Conservation (phyloP, 2,888 invertebrate genomes). For the Poecilobothrus nobilitatus region DNA sequence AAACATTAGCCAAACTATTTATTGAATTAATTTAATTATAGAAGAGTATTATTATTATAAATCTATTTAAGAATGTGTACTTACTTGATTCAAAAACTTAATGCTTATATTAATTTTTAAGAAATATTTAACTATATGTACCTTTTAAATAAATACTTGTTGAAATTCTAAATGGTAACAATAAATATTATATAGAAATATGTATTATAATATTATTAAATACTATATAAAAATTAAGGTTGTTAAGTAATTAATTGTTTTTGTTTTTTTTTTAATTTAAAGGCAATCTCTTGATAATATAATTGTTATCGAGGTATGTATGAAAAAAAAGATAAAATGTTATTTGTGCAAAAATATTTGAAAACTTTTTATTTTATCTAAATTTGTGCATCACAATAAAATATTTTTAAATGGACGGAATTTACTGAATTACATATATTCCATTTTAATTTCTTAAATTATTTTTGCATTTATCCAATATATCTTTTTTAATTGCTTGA, state of each 20-base stretch:
- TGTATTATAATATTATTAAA: too few relatives aligned
- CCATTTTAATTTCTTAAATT: slow-evolving; percentile 57
- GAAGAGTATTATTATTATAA: background rate
- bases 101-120: background rate
- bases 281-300: too few relatives aligned
- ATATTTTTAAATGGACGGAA: background rate
- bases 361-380: too few relatives aligned
- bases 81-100: background rate
- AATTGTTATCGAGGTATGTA: too few relatives aligned
- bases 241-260: background rate
- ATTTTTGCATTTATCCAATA: slow-evolving; percentile 79
- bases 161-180: background rate
- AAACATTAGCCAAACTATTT: too few relatives aligned
- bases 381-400: too few relatives aligned
- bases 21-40: background rate
- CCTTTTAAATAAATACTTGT: background rate
- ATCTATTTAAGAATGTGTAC: background rate
- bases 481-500: slow-evolving; percentile 84
- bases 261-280: background rate
- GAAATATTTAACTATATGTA: background rate
- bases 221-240: background rate
- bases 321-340: too few relatives aligned
- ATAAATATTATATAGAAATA: background rate
- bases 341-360: too few relatives aligned
- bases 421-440: background rate